Percentiles rank a stretch among this genome's conserved stretches.
These are phyloP conservation scores for Papilio dardanus DNA, from an alignment of 1,140 invertebrate species.

Conservation along the genomic window DNA sequence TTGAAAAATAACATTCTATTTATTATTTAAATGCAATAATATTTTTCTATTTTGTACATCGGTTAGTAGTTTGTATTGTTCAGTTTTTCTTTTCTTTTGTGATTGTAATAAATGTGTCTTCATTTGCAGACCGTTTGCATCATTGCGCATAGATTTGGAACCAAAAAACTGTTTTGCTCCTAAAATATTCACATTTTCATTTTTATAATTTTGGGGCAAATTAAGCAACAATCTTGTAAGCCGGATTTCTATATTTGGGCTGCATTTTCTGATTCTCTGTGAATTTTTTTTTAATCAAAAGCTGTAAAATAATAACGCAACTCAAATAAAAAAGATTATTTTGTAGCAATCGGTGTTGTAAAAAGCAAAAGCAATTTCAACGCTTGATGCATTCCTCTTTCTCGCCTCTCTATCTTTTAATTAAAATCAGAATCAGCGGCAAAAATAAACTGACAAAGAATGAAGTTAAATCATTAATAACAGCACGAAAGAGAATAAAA, in stretches of 20 bases:
- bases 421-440: constrained; percentile 36
- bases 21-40: constrained; percentile 30
- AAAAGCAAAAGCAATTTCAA: constrained; percentile 20
- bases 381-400: constrained; percentile 17
- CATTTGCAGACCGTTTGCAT: background rate
- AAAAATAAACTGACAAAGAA: constrained; percentile 34
- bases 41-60: background rate
- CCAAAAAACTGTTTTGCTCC: too few relatives aligned
- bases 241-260: background rate
- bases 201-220: too few relatives aligned
- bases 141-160: background rate
- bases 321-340: background rate
- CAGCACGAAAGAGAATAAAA: constrained; percentile 4
- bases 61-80: background rate
- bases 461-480: constrained; percentile 14
- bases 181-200: background rate
- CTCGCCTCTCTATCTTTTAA: constrained; percentile 31
- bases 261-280: background rate
- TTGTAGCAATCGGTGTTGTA: constrained; percentile 1
- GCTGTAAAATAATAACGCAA: background rate
- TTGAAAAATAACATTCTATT: constrained; percentile 12
- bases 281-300: background rate
- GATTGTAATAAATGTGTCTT: background rate
- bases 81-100: background rate
- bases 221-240: background rate